Evolutionary conservation across 1,140 invertebrate species (phyloP), one percentile per base, ranked within the genome.

Genomic region (Aradophagus sp.): DNA sequence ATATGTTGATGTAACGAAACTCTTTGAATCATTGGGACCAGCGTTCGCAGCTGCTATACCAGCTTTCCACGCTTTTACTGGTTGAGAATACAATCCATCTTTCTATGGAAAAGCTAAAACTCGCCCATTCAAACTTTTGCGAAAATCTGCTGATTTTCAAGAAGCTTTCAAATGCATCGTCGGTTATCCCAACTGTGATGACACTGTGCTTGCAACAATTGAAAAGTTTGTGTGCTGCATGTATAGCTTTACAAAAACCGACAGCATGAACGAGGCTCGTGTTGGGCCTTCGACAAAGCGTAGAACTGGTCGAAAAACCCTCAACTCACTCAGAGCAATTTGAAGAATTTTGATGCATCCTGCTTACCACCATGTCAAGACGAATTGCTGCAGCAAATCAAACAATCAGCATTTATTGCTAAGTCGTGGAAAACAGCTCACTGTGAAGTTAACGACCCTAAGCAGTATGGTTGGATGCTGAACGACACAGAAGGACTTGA

Each of bases 301-400:
- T 75, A 69, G 36, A 42, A 52, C 20, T 27, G 53, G 0, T 42
- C 23, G 14, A 44, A 66, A 42, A 19, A 34, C 12, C 50, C 26
- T 27, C 44, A 53, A 12, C 38, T 19, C 29, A 44, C 42, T 10
- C 81, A 42, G 17, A 61, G 41, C 13, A 76, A 53, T 3, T 55
- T 76, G 6, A 48, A 52, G 19, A 74, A 67, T 48, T 67, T 71
- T 7, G 62, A 67, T 35, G 59, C 50, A 19, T 67, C 41, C 17
- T 35, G 29, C 35, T 45, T 76, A 48, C 53, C 52, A 41, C 47
- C 53, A 17, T 62, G 56, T 29, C 13, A 35, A 10, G 8, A 27
- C 0, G 65, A 66, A 45, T 13, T 75, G 19, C 12, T 5, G 13
- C 55, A 75, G 13, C 63, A 73, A n/a, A 27, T 69, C 10, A 4